A percentile compares a stretch with the other conserved stretches of the same genome.
These are phyloP conservation scores for Meteorus cinctellus DNA, from an alignment of 2,888 invertebrate species.

Conservation along the genomic window DNA sequence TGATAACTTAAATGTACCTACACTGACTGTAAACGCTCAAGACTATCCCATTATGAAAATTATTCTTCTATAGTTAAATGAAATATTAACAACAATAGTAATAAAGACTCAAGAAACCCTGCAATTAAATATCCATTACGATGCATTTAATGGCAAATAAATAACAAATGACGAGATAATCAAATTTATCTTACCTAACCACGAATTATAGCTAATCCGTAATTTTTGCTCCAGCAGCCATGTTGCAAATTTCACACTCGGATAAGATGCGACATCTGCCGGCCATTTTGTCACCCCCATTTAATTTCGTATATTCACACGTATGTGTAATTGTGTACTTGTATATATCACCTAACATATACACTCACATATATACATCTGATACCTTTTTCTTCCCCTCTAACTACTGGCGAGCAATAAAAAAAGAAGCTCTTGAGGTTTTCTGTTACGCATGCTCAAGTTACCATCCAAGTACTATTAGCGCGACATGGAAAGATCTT, in stretches of 20 bases:
- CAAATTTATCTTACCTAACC: no score
- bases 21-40: not conserved
- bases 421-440: not conserved
- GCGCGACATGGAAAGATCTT: constrained; percentile 9
- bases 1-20: not conserved
- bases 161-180: no score
- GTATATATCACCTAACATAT: not conserved
- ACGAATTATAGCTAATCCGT: no score
- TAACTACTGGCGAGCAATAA: not conserved
- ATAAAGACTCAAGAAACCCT: not conserved
- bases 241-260: not conserved
- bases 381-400: not conserved
- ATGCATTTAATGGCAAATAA: no score
- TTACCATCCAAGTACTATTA: constrained; percentile 12
- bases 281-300: not conserved
- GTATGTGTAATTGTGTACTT: not conserved
- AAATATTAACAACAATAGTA: not conserved
- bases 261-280: constrained; percentile 4
- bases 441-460: constrained; percentile 16
- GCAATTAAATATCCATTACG: no score
- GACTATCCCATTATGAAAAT: not conserved
- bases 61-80: not conserved
- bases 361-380: not conserved
- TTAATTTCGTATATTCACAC: not conserved
- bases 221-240: not conserved